Base-by-base conservation (phyloP, 92 coral and sea anemone genomes). In the Epizoanthus ramosus region DNA sequence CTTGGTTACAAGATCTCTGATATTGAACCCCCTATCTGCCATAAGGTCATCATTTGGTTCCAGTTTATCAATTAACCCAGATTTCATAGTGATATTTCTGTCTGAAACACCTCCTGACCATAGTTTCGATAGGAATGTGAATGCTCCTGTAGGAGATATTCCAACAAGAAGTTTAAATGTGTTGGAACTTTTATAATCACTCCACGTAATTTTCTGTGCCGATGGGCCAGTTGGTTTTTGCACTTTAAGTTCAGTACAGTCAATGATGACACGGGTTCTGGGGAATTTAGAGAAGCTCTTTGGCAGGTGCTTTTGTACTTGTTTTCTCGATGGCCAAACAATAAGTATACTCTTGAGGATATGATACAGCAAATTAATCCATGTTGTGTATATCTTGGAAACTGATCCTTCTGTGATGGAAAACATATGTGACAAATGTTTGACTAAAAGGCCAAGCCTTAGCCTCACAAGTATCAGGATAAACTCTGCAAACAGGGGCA, bases 401-500 rank as follows among this genome's bases (percentile, higher is more conserved):
- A 84, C 76, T 3, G 87, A 74, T 25, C 82, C 1, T n/a, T n/a
- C n/a, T 71, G 74, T 76, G 37, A 75, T 76, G 6, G 67, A 33
- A 53, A 56, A 65, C 0, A 65, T 47, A 41, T 84, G 77, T 19
- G 88, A 68, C 12, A 85, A 47, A 35, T 85, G 88, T 56, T 56
- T 31, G 50, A 61, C 35, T 24, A 77, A 19, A 59, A 85, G 79
- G 23, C 88, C 73, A 58, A 85, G 60, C 58, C 71, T 59, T 35
- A 76, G 41, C 60, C 84, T 28, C 4, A 77, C 84, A 54, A 85
- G 45, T 17, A 76, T 84, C 79, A 85, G n/a, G 16, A 53, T 80
- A 75, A 85, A 85, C 71, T 85, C 79, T 33, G 79, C 77, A 85
- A 85, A 85, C 60, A 85, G 35, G 50, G 83, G 79, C n/a, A n/a